Evolutionary conservation across 2,888 invertebrate genomes (phyloP), one percentile per base, ranked within the genome.

Genomic region (Spodoptera picta): DNA sequence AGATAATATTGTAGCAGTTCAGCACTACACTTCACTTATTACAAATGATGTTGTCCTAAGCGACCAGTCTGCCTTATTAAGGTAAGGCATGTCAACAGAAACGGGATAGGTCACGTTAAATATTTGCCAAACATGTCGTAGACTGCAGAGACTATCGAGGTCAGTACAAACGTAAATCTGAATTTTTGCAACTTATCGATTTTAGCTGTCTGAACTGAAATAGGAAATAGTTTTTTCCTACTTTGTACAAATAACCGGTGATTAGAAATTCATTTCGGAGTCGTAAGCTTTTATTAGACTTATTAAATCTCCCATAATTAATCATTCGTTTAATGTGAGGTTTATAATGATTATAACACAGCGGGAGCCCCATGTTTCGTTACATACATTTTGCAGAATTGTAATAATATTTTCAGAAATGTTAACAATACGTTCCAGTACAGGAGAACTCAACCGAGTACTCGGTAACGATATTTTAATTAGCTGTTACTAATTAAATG

Each of bases 41-140:
- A 27, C 9, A 43, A 6, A 12, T 43, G 24, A 31, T 45, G 27
- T 56, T 52, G 45, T 59, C 52, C 45, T 50, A 65, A 53, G 58
- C 46, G 55, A 49, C 48, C 54, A 57, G 57, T 49, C 47, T 50
- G 62, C 47, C 46, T 64, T 50, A 74, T 77, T 74, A 66, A 48
- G 48, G 56, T 75, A 59, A 67, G 67, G 55, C 56, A 52, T 70
- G 58, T 74, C 42, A 48, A 69, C 50, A 61, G 55, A 65, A 59
- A 53, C 57, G 53, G 69, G 57, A 63, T 69, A 62, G 69, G 59
- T 53, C 55, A 56, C 59, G 46, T 60, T 69, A 67, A 53, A 67
- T 53, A 61, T 43, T 36, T 54, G 48, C 47, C 53, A 59, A 64
- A 69, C 57, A 63, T 43, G 42, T 43, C 52, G 48, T 36, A 47